Base-by-base conservation (phyloP, 2,888 invertebrate species). In the Phyllotreta cruciferae region DNA sequence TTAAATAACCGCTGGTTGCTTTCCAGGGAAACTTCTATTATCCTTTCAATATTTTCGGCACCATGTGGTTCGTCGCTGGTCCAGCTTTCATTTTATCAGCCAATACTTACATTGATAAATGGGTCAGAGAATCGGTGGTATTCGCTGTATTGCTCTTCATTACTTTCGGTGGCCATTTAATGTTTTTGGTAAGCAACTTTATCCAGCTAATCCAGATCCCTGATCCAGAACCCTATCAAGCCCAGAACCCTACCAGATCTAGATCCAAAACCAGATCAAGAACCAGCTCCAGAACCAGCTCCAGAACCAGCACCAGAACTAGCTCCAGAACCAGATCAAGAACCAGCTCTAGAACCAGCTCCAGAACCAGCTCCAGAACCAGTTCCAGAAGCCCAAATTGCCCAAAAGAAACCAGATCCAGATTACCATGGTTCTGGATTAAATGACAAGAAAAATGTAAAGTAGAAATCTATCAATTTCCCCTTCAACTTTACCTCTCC, bases 51-150 rank as follows among this genome's bases (percentile, higher is more conserved):
- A 84, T 91, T 13, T 88, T 93, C 71, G 94, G 92, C 61, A 92
- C 93, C 0, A 75, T 93, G 55, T 95, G 95, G 95, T 96, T 92
- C 80, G 87, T 91, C 74, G 90, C 93, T 0, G 92, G 91, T 0
- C 93, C 94, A 0, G 83, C 92, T 1, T 88, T 93, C 66, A 90
- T 93, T 60, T 80, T 93, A 9, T 86, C 91, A 1, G 90, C 92
- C 1, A 93, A 92, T 75, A 87, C 87, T 52, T 88, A 90, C 62
- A 89, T 96, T 66, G 93, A 90, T 72, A 88, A 90, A 75, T 93
- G 92, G 91, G 86, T 91, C 7, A 79, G 92, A 66, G 90, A 91
- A 76, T 91, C 90, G 71, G 86, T 91, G 0, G 90, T 90, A 6
- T 86, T 86, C 71, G 87, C 85, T 1, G 87, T 89, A 7, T 84